Evolutionary conservation across 2,888 invertebrate species (phyloP), one percentile per base, ranked within the genome.

Genomic region (Thymelicus acteon): DNA sequence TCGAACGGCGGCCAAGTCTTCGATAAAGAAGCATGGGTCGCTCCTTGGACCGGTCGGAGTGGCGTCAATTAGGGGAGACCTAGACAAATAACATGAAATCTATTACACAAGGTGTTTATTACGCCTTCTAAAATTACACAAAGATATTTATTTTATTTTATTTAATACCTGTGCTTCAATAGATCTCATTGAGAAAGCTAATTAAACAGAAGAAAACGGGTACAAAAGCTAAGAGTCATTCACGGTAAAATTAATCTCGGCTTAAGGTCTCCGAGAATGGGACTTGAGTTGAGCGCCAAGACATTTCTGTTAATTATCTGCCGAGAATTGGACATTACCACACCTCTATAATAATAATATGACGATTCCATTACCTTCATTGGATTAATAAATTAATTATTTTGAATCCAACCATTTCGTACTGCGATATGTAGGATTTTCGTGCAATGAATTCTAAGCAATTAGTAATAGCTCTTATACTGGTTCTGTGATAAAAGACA

Each of bases 201-300:
- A 39, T 24, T 58, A 39, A 58, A 58, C 39, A 58, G 58, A 39
- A 39, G n/a, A 58, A 58, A 58, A 39, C n/a, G 58, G 58, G 58
- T 58, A 39, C 7, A 58, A 39, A 58, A 58, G 24, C 57, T 13
- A 57, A 57, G 57, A 57, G n/a, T 15, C 58, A 58, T 58, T 58
- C 58, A 58, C 37, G 39, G 39, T 37, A 58, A 58, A 58, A 58
- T 58, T 37, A 58, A 58, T 58, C 37, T 39, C 58, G 39, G 58
- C 58, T 15, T 54, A 54, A 10, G 54, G 10, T 58, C 39, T 1
- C 7, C n/a, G 7, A 37, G 58, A 39, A 5, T 39, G 39, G n/a
- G 39, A 58, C 37, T 37, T 39, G 13, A 39, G 58, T 39, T 37
- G 58, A 39, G 58, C 6, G 57, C 57, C 57, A n/a, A 58, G 58